phyloP scores from a whole-genome alignment of 92 coral and sea anemone species.

The Actinernus sp. region DNA sequence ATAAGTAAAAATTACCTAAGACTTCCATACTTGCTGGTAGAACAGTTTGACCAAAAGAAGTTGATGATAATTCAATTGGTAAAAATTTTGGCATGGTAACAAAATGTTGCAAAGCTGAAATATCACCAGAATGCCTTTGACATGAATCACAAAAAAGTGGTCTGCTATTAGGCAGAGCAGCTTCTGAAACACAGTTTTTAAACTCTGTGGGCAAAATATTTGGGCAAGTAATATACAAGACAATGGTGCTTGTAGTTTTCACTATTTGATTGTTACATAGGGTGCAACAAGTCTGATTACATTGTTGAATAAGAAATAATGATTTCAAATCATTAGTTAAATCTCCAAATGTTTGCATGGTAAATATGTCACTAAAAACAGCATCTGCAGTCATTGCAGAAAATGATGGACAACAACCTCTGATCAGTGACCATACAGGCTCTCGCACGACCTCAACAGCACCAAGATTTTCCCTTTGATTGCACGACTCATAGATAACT shows the following conservation, averaged over 20 bases:
- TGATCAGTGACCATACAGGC: constrained; percentile 57
- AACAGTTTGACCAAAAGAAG: constrained; percentile 22
- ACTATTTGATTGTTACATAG: constrained; percentile 52
- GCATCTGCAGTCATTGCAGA: constrained; percentile 71
- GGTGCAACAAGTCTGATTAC: constrained; percentile 17
- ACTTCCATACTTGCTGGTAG: constrained; percentile 36
- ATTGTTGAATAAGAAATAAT: constrained; percentile 54
- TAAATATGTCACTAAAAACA: constrained; percentile 73
- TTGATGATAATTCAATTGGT: constrained; percentile 49
- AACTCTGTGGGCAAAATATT: constrained; percentile 16
- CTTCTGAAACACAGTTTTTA: constrained; percentile 64
- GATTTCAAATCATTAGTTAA: constrained; percentile 52
- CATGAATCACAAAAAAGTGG: constrained; percentile 56
- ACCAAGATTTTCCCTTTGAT: constrained; percentile 27
- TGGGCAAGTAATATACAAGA: constrained; percentile 55
- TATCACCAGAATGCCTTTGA: constrained; percentile 53
- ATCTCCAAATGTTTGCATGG: constrained; percentile 40
- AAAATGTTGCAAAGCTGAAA: constrained; percentile 66
- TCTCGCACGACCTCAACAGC: constrained; percentile 55
- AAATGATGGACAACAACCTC: constrained; percentile 43
- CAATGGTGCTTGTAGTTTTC: constrained; percentile 54
- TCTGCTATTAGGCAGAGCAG: constrained; percentile 51
- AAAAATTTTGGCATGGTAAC: constrained; percentile 41
- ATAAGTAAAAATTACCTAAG: constrained; percentile 24
- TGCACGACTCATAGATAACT: constrained; percentile 35